Evolutionary conservation across 1,140 invertebrate genomes (phyloP).

Genomic region (Ips nitidus): DNA sequence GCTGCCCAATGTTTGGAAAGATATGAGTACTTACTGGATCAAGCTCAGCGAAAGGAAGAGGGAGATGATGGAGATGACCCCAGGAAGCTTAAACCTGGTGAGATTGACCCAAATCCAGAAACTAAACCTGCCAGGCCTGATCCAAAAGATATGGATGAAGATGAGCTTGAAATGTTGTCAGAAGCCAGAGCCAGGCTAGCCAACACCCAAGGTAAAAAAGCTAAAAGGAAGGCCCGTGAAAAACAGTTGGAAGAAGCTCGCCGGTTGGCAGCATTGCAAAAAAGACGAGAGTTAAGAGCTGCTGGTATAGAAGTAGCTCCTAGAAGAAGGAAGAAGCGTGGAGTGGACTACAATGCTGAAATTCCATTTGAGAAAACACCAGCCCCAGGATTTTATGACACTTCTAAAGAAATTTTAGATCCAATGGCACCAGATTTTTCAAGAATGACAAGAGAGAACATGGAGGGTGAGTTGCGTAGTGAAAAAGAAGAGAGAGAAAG

Average conservation of each 20-base stretch:
- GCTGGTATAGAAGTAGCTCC: constrained; percentile 89
- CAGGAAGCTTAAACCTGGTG: constrained; percentile 94
- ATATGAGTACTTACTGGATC: constrained; percentile 92
- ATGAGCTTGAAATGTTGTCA: constrained; percentile 98
- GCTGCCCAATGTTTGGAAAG: constrained; percentile 96
- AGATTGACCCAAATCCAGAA: constrained; percentile 99
- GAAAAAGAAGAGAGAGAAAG: constrained; percentile 89
- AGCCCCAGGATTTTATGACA: constrained; percentile 91
- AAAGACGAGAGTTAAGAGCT: constrained; percentile 92
- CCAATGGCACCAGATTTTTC: constrained; percentile 88
- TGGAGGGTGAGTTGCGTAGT: constrained; percentile 87
- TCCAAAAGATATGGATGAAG: constrained; percentile 99
- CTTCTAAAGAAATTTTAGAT: constrained; percentile 82
- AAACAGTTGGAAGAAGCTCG: constrained; percentile 98
- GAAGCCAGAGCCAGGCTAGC: constrained; percentile 97
- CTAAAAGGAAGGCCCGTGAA: constrained; percentile 95
- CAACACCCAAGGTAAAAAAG: constrained; percentile 86
- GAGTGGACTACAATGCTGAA: constrained; percentile 97
- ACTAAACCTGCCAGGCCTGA: constrained; percentile 98
- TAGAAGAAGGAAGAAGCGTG: constrained; percentile 76
- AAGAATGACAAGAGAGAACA: constrained; percentile 84
- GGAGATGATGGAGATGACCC: constrained; percentile 93
- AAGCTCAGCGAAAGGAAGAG: constrained; percentile 97
- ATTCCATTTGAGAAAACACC: constrained; percentile 97
- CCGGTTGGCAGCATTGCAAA: constrained; percentile 93